Evolutionary conservation across 2,797 vertebrate species (phyloP), one percentile per base, ranked within the genome.

Genomic region (Merluccius polli): DNA sequence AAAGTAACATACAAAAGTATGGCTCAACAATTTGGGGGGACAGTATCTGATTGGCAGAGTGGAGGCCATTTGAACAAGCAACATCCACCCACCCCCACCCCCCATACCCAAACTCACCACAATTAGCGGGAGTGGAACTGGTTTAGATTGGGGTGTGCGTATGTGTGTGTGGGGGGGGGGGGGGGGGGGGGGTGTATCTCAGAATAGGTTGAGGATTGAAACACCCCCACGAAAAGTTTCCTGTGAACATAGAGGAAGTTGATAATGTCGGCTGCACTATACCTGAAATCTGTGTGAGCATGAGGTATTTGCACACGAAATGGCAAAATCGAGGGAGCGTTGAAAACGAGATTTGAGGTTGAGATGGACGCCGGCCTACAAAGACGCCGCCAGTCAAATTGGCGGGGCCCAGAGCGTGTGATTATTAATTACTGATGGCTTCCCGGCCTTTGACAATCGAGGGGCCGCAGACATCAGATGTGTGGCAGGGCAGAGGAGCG

Each of bases 341-440:
- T 72, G 16, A 73, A 77, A 78, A 73, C 36, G 36, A 13, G 65
- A 67, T 41, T 21, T 33, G 70, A 78, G 74, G 78, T 84, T 38
- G 73, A 36, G 44, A 83, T 76, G 77, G 81, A 71, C 67, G 81
- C 68, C 77, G 77, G 59, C 79, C 71, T 84, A 82, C 82, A 87
- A 90, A 90, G 86, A 87, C 77, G 79, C 82, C 79, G 77, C 84
- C 82, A 84, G 81, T 86, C 79, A 87, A 81, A 82, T 83, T 75
- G 78, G 75, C 84, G 87, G 80, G 81, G 82, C 85, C 86, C 81
- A 84, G 87, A 84, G 83, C 75, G 75, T 90, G 83, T 86, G 81
- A 89, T 90, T 90, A 88, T 89, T 90, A 90, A 91, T 92, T 91
- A 86, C 88, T 73, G 83, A 88, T 87, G 84, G 83, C 87, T 91